Conservation (phyloP, 1,140 invertebrate genomes). For the Anastrepha ludens region DNA sequence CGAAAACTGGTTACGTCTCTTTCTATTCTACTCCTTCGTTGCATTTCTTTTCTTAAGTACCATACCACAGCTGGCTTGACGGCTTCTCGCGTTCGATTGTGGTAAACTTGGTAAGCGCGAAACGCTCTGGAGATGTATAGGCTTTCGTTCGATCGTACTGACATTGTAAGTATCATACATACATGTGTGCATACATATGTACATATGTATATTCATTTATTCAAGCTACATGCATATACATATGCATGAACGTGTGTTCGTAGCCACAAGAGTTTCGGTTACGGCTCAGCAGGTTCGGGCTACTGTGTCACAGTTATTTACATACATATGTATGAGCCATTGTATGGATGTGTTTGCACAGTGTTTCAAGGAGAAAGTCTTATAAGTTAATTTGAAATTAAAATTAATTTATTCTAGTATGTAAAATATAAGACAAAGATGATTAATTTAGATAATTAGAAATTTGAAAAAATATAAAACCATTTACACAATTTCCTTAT, state of each 20-base stretch:
- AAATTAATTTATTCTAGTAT: no score
- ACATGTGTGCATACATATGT: background rate
- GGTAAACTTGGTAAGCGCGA: background rate
- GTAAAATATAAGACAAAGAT: no score
- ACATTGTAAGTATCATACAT: background rate
- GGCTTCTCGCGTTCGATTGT: background rate
- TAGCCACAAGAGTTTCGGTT: background rate
- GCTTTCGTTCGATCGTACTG: background rate
- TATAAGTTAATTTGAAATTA: background rate
- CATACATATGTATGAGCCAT: background rate
- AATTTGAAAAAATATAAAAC: no score
- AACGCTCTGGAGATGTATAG: background rate
- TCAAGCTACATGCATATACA: no score
- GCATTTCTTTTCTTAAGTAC: slow-evolving; percentile 3
- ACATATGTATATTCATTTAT: background rate
- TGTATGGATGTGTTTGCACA: background rate
- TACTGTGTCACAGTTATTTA: background rate
- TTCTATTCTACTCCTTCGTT: slow-evolving; percentile 31
- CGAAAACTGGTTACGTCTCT: slow-evolving; percentile 40
- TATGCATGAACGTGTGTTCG: background rate
- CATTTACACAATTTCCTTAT: no score
- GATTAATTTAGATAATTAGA: no score
- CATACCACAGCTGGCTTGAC: background rate
- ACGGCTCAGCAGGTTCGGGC: background rate
- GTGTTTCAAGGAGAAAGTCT: background rate